phyloP scores from a whole-genome alignment of 2,888 invertebrate species.

The Rhingia campestris region DNA sequence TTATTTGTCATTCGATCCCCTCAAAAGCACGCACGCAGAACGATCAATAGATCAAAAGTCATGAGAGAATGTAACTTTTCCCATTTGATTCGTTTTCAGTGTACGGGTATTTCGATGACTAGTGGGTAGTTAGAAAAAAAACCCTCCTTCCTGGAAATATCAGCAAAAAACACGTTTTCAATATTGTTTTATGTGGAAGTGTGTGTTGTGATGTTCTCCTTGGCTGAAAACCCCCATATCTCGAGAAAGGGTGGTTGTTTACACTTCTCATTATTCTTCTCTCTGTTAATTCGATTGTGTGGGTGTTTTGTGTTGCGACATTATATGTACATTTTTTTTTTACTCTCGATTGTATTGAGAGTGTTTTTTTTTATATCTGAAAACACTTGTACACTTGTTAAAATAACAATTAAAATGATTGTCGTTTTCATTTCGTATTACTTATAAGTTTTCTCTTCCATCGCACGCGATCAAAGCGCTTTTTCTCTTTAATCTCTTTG shows the following conservation, averaged over 20 bases:
- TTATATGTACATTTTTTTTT: background rate
- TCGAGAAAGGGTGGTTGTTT: slow-evolving; percentile 64
- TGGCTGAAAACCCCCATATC: slow-evolving; percentile 23
- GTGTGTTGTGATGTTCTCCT: slow-evolving; percentile 27
- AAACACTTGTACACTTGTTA: slow-evolving; percentile 28
- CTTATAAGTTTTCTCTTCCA: background rate
- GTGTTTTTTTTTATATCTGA: slow-evolving; percentile 6
- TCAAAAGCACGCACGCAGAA: slow-evolving; percentile 49
- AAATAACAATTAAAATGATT: slow-evolving; percentile 30
- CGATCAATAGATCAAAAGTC: slow-evolving; percentile 56
- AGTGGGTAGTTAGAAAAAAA: slow-evolving; percentile 36
- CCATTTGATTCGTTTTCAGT: background rate
- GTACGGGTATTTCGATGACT: slow-evolving; percentile 54
- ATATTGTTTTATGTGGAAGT: slow-evolving; percentile 35
- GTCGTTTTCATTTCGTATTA: background rate
- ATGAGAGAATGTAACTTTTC: slow-evolving; percentile 33
- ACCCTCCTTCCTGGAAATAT: slow-evolving; percentile 64
- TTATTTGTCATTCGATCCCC: slow-evolving; percentile 63
- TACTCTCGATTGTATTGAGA: background rate
- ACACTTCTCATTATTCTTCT: slow-evolving; percentile 25
- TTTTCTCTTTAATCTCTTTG: slow-evolving; percentile 29
- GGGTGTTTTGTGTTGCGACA: slow-evolving; percentile 33
- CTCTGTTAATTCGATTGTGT: slow-evolving; percentile 29
- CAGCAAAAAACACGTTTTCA: slow-evolving; percentile 42
- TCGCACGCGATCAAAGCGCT: slow-evolving; percentile 10